Percentiles rank a stretch among this genome's conserved stretches.
Conservation (phyloP, 1,140 invertebrate species). For the Contarinia nasturtii region DNA sequence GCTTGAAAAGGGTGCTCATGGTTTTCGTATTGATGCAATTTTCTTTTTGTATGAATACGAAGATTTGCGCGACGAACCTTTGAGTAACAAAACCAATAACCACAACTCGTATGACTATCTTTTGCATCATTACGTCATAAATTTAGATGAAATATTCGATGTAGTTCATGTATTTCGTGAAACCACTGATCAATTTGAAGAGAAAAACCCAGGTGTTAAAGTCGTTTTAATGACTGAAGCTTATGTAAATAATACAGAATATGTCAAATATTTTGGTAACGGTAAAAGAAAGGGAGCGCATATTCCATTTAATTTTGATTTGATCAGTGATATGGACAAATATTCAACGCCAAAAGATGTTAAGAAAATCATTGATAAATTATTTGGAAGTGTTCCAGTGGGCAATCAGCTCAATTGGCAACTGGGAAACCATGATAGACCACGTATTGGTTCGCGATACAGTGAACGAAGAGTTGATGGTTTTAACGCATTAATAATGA, state of each 20-base stretch:
- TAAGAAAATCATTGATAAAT: conserved; percentile 29
- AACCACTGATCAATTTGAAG: conserved; percentile 28
- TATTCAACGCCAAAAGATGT: conserved; percentile 31
- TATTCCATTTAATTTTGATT: conserved; percentile 46
- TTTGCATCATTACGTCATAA: conserved; percentile 40
- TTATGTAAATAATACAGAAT: conserved; percentile 29
- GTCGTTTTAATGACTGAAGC: conserved; percentile 44
- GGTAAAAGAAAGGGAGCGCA: conserved; percentile 32
- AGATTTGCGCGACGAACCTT: conserved; percentile 34
- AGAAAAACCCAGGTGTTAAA: conserved; percentile 15
- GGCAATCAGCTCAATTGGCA: conserved; percentile 40
- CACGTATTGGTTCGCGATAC: conserved; percentile 40
- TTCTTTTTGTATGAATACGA: conserved; percentile 31
- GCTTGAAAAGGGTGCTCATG: conserved; percentile 47
- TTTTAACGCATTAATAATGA: conserved; percentile 50
- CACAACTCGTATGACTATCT: conserved; percentile 34
- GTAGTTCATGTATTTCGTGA: conserved; percentile 36
- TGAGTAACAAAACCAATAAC: conserved; percentile 16
- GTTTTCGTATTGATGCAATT: conserved; percentile 42
- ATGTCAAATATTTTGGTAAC: conserved; percentile 36
- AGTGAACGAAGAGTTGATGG: conserved; percentile 42
- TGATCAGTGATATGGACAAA: conserved; percentile 29
- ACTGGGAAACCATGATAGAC: conserved; percentile 58
- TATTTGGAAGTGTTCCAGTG: conserved; percentile 33
- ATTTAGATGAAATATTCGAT: conserved; percentile 32